Evolutionary conservation across 2,797 vertebrate genomes (phyloP), one percentile per base, ranked within the genome.

Genomic region (Macroramphosus scolopax): DNA sequence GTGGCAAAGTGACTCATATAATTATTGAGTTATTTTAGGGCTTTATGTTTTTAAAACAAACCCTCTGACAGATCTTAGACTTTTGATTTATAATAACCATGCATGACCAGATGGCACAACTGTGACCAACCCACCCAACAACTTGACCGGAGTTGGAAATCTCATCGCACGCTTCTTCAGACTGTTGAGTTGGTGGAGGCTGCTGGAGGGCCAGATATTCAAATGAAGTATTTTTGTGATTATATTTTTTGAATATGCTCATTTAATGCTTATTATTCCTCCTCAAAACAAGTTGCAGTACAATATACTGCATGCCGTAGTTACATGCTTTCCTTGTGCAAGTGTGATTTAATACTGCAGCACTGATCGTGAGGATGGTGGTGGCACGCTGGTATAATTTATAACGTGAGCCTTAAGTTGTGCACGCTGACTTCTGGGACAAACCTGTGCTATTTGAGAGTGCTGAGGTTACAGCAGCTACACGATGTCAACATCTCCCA

Each of bases 1-100:
- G 75, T 83, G 85, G 78, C 75, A 82, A 83, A 58, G 63, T 86
- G 82, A 89, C 77, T 87, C 81, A 84, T 82, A 64, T 77, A 82
- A 82, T 85, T 85, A 85, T 78, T 54, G 50, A 83, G 77, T 79
- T 86, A 85, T 88, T 87, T 85, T 62, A 77, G 66, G 72, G 48
- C 55, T 77, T 53, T 2, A 15, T 61, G 73, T 68, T 82, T 73
- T 78, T 73, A 72, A 81, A 81, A 78, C 64, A 75, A 78, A 57
- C 72, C n/a, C 72, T 80, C 56, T 75, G 68, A 82, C 79, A 78
- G 83, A 79, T 82, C 56, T 70, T 54, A 56, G 68, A 78, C 60
- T 58, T 78, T 76, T 81, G 72, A 86, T 88, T 86, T 84, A 69
- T 80, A 77, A 77, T 63, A 73, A 82, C 68, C 53, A 56, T 64